Evolutionary conservation across 1,140 invertebrate species (phyloP), one percentile per base, ranked within the genome.

Genomic region (Batillaria attramentaria): DNA sequence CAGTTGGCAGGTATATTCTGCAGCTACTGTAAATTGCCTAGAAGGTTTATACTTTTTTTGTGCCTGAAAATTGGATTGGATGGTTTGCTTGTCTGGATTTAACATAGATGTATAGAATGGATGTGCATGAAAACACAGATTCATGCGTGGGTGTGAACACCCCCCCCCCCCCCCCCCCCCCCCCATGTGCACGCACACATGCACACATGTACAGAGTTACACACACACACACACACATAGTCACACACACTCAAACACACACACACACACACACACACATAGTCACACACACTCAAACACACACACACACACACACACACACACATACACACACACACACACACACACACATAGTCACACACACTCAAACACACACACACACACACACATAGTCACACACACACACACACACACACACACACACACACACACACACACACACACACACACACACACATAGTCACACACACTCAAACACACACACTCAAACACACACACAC

Each of bases 341-440:
- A 37, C 66, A 41, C 66, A 69, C 37, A 69, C 28, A 41, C 39
- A 69, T 41, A 69, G 20, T n/a, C 66, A 69, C 39, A 42, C 37
- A 69, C 10, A 31, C 16, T 24, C 66, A 69, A 37, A 69, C 37
- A 41, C 66, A 31, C 33, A 20, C 62, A 35, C 16, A 35, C 62
- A 66, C 28, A 35, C 62, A 66, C 1, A 4, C 69, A 72, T 41
- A 42, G n/a, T 20, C 24, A 43, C 69, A 43, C 69, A 72, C 69
- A 43, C 39, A 43, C 41, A 43, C 69, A 72, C 69, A 28, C 69
- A 43, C 39, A 43, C 39, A n/a, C 69, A 43, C 69, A 72, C 39
- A 24, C 69, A 72, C 66, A 39, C 66, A 69, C 66, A 39, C 66
- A 69, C 66, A 13, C 66, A 54, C 50, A 20, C 50, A 54, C 50